These are phyloP conservation scores for Camponotus pennsylvanicus DNA, from an alignment of 1,140 invertebrate genomes.

Conservation along the genomic window DNA sequence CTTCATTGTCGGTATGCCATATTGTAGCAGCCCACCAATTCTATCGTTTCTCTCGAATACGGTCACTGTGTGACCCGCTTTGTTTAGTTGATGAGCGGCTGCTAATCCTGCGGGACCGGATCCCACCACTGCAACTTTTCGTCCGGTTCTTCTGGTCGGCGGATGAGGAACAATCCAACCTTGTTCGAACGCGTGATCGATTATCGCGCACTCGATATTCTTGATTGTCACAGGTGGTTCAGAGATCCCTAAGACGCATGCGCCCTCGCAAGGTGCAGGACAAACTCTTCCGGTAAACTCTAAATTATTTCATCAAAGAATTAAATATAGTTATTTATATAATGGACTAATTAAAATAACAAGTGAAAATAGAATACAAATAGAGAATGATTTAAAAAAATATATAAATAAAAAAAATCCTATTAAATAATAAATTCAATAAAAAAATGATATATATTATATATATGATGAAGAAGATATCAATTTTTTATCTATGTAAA, in stretches of 20 bases:
- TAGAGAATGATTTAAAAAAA: not conserved
- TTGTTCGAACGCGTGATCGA: conserved; percentile 98
- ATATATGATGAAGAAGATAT: not conserved
- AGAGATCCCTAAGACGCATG: conserved; percentile 98
- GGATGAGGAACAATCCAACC: conserved; percentile 96
- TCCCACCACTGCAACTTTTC: conserved; percentile 96
- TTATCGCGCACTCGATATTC: conserved; percentile 99
- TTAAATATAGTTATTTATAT: not conserved
- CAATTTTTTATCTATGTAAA: not conserved
- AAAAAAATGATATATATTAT: not conserved
- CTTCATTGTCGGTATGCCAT: conserved; percentile 99
- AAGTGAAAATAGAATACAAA: not conserved
- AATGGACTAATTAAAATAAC: not conserved
- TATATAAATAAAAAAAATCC: not conserved
- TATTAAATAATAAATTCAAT: not conserved
- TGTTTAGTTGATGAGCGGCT: conserved; percentile 98
- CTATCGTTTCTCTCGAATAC: conserved; percentile 99
- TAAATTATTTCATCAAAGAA: conserved; percentile 70
- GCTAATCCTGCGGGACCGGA: conserved; percentile 98
- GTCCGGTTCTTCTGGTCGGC: conserved; percentile 92
- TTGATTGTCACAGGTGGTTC: conserved; percentile 99
- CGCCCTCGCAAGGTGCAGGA: conserved; percentile 99
- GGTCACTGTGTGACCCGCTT: conserved; percentile 95
- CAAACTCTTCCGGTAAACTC: conserved; percentile 99
- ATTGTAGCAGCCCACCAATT: conserved; percentile 97